Evolutionary conservation across 2,888 invertebrate species (phyloP).

Genomic region (Therioaphis trifolii): DNA sequence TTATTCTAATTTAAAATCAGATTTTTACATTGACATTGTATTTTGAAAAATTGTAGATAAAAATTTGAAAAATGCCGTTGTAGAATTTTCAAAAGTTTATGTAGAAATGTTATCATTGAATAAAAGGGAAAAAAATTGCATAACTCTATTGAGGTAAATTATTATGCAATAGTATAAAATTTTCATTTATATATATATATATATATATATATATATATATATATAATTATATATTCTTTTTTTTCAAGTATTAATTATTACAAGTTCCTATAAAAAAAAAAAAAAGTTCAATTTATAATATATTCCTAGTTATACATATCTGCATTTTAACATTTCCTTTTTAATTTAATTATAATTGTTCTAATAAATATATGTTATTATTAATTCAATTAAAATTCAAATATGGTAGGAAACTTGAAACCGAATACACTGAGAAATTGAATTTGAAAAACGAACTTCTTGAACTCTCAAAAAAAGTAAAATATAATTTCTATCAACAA

Average conservation of each 20-base stretch:
- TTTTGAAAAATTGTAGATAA: neutral
- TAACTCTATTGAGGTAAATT: conserved; percentile 11
- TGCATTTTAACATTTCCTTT: too few species aligned
- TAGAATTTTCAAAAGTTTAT: conserved; percentile 25
- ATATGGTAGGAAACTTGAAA: conserved; percentile 34
- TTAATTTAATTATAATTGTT: too few species aligned
- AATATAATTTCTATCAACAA: neutral
- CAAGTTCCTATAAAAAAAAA: neutral
- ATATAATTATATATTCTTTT: neutral
- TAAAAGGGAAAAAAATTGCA: conserved; percentile 10
- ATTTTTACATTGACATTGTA: neutral
- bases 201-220: neutral
- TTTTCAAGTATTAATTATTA: neutral
- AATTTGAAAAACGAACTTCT: conserved; percentile 17
- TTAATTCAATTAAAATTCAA: neutral
- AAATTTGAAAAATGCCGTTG: neutral
- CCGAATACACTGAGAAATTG: conserved; percentile 31
- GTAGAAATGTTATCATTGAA: conserved; percentile 12
- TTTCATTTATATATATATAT: neutral
- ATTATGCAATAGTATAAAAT: neutral
- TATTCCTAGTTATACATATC: too few species aligned
- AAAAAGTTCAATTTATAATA: neutral
- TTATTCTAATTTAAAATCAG: neutral
- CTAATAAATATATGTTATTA: too few species aligned
- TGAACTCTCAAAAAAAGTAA: conserved; percentile 19